phyloP scores from a whole-genome alignment of 2,888 invertebrate genomes.

The Cryptocephalus primarius region DNA sequence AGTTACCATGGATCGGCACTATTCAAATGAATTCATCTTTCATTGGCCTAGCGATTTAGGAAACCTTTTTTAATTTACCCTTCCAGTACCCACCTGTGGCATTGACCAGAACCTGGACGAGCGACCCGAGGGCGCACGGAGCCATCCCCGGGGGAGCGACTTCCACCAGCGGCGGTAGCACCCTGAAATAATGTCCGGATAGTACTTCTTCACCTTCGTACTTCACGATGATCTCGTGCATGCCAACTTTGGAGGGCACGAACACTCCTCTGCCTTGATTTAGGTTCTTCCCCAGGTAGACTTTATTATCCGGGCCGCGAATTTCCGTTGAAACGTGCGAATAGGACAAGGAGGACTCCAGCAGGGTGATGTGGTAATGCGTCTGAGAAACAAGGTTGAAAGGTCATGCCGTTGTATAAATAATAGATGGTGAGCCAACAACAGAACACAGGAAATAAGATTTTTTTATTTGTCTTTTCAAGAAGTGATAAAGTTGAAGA shows the following conservation, averaged over 20 bases:
- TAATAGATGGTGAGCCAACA: too few relatives aligned
- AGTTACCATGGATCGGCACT: too few relatives aligned
- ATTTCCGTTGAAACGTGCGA: conserved; percentile 31
- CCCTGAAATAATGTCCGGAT: conserved; percentile 68
- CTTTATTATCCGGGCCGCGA: conserved; percentile 32
- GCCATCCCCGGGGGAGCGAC: conserved; percentile 89
- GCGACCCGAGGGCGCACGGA: conserved; percentile 87
- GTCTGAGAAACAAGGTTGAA: conserved; percentile 44
- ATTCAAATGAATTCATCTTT: too few relatives aligned
- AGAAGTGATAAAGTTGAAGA: too few relatives aligned
- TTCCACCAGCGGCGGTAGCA: conserved; percentile 74
- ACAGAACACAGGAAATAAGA: too few relatives aligned
- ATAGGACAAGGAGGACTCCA: conserved; percentile 41
- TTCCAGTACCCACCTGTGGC: conserved; percentile 58
- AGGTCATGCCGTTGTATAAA: too few relatives aligned
- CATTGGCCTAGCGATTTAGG: too few relatives aligned
- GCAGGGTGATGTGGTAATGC: conserved; percentile 64
- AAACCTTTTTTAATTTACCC: too few relatives aligned
- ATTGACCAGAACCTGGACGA: conserved; percentile 88
- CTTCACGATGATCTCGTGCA: conserved; percentile 68
- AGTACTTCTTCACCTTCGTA: conserved; percentile 44
- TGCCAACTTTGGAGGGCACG: conserved; percentile 81
- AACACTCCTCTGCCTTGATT: conserved; percentile 73
- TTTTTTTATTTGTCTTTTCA: too few relatives aligned
- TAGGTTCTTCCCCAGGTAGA: conserved; percentile 43